Evolutionary conservation across 2,113 vertebrate species (phyloP).

Genomic region (Pipra filicauda): DNA sequence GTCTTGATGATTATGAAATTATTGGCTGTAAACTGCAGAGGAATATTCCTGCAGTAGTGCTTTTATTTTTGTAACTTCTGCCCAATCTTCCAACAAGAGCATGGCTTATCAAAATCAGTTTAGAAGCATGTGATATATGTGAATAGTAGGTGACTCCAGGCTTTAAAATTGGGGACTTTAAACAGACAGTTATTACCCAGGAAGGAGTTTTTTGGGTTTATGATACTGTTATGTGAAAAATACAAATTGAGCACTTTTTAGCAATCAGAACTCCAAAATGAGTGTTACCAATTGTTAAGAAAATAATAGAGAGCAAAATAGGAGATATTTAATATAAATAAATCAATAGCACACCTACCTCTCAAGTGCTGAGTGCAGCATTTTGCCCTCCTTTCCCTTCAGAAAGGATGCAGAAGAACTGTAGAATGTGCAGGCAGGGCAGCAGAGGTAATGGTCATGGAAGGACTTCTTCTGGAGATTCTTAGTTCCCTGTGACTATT

Average conservation of each 20-base stretch:
- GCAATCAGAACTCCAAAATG: background rate
- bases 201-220: background rate
- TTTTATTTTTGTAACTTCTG: background rate
- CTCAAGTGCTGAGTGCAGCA: rapidly evolving
- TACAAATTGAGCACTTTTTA: background rate
- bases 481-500: background rate
- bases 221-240: background rate
- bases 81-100: background rate
- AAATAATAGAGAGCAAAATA: background rate
- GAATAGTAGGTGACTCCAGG: background rate
- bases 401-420: background rate
- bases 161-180: background rate
- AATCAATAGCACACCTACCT: background rate
- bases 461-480: background rate
- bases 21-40: background rate
- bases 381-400: background rate
- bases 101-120: background rate
- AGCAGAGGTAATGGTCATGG: background rate
- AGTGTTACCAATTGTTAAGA: background rate
- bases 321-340: background rate
- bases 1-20: background rate
- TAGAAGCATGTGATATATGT: background rate
- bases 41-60: background rate
- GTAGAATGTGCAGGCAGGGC: background rate
- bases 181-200: background rate